A percentile compares a stretch with the other conserved stretches of the same genome.
phyloP scores from a whole-genome alignment of 2,888 invertebrate species.

The Pocota personata region DNA sequence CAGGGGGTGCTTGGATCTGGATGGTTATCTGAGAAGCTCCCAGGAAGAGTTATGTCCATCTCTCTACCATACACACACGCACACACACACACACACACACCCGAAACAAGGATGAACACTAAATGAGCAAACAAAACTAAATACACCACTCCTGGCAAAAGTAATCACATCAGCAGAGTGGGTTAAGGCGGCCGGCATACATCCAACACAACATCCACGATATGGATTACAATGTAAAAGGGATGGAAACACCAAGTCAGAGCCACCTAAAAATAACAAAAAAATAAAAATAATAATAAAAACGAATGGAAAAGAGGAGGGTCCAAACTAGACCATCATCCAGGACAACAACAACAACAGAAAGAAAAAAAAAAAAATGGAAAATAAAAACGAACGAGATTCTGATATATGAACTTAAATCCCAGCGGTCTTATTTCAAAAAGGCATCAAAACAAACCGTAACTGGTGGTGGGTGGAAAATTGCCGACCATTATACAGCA shows the following conservation, averaged over 20 bases:
- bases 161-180: constrained; percentile 66
- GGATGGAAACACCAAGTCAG: constrained; percentile 49
- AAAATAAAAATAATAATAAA: constrained; percentile 71
- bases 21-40: constrained; percentile 39
- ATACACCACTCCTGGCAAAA: constrained; percentile 68
- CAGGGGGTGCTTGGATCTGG: constrained; percentile 9
- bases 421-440: constrained; percentile 76
- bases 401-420: constrained; percentile 74
- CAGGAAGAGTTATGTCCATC: constrained; percentile 57
- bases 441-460: constrained; percentile 73
- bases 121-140: constrained; percentile 72
- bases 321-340: constrained; percentile 47
- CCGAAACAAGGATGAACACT: not conserved
- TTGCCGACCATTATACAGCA: constrained; percentile 69
- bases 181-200: not conserved
- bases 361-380: constrained; percentile 12
- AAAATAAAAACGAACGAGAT: constrained; percentile 57
- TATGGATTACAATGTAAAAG: constrained; percentile 58
- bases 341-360: not conserved
- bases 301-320: constrained; percentile 63
- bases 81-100: constrained; percentile 31
- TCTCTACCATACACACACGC: constrained; percentile 13
- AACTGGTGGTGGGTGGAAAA: constrained; percentile 60
- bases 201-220: constrained; percentile 2
- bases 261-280: constrained; percentile 50